Evolutionary conservation across 1,140 invertebrate genomes (phyloP), one percentile per base, ranked within the genome.

Genomic region (Aphidius ervi): DNA sequence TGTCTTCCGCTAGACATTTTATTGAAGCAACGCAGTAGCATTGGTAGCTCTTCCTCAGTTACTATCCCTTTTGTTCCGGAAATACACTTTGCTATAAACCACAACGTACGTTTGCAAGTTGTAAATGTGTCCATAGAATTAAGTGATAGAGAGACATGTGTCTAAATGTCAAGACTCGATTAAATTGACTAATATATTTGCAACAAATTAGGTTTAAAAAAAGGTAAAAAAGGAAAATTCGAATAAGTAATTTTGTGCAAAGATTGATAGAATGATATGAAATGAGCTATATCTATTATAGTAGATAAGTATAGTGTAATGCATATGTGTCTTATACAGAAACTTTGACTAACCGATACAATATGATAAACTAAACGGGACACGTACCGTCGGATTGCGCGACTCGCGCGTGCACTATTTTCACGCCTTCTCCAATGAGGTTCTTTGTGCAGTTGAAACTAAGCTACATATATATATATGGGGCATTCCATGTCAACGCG

Each of bases 341-440:
- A 46, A 53, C 58, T 47, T 47, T 48, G 50, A 58, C 55, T 46
- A 46, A 5, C 46, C 16, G 10, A 46, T 46, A 46, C 2, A 45
- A 45, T 2, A 45, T 1, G 8, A 5, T 9, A 57, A 23, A 49
- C 43, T 23, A 60, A 60, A 60, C 63, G 67, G 60, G 59, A 56
- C 66, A 72, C 69, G 67, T 71, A 68, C 68, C 69, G 64, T 73
- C 67, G 68, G 69, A 67, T 66, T 67, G 68, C 66, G 68, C 66
- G 64, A 62, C 62, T 58, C 62, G 65, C 68, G 65, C 66, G 67
- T 67, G 66, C 63, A 62, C 68, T 23, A 65, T 63, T 70, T 67
- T 70, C 64, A 63, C 61, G 62, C 70, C 74, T 74, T 76, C 77
- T 78, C 78, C 75, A 77, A 71, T 71, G 71, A 65, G 75, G 72